phyloP scores from a whole-genome alignment of 1,140 invertebrate genomes.

The Heliconius hewitsoni region DNA sequence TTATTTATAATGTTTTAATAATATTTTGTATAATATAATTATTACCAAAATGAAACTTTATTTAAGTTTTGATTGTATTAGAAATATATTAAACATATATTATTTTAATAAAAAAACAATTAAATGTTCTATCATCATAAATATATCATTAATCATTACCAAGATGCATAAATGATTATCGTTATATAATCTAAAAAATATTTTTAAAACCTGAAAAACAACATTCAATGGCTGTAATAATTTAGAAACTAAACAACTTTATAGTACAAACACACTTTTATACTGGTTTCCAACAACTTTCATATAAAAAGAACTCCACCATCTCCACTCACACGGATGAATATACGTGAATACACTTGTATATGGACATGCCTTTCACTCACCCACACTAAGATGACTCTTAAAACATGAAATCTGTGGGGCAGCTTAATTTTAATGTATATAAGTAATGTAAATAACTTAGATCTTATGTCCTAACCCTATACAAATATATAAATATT shows the following conservation, averaged over 20 bases:
- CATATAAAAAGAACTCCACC: conserved; percentile 58
- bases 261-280: conserved; percentile 64
- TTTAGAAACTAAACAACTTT: conserved; percentile 65
- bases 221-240: conserved; percentile 45
- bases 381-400: conserved; percentile 44
- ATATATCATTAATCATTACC: not conserved
- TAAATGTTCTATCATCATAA: not conserved
- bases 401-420: conserved; percentile 44
- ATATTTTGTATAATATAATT: too few species aligned
- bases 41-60: too few species aligned
- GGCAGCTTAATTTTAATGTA: conserved; percentile 31
- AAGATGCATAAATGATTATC: not conserved
- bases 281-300: conserved; percentile 66
- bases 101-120: not conserved
- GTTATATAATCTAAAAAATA: not conserved
- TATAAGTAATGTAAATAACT: conserved; percentile 22
- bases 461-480: not conserved
- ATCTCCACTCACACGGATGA: conserved; percentile 58
- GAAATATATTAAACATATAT: not conserved
- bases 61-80: not conserved
- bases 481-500: not conserved
- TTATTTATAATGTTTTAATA: too few species aligned
- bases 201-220: conserved; percentile 52
- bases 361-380: conserved; percentile 72
- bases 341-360: conserved; percentile 47